These are phyloP conservation scores for Numenius arquata DNA, from an alignment of 2,113 vertebrate genomes.

Conservation along the genomic window DNA sequence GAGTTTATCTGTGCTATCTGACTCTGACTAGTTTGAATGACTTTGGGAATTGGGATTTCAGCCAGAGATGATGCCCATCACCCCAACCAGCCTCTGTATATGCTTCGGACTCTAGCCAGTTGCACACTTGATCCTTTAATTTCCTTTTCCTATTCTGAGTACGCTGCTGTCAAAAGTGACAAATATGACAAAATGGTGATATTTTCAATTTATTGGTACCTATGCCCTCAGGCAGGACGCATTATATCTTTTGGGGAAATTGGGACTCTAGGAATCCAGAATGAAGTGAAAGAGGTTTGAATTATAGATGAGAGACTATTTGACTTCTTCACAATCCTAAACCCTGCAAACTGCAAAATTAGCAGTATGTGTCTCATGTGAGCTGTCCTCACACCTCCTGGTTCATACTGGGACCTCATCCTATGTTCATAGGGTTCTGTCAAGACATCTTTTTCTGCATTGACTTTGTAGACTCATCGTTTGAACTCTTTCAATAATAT, in stretches of 20 bases:
- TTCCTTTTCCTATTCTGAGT: not conserved
- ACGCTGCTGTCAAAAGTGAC: not conserved
- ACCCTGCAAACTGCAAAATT: not conserved
- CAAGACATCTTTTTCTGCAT: not conserved
- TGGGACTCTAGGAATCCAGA: not conserved
- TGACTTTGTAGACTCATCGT: not conserved
- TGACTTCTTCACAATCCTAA: not conserved
- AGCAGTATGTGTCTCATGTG: not conserved
- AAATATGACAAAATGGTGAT: not conserved
- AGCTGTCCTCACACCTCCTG: not conserved
- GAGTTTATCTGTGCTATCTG: not conserved
- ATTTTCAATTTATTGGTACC: not conserved
- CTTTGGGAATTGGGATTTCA: not conserved
- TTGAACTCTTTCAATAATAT: not conserved
- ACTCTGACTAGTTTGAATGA: not conserved
- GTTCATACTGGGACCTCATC: not conserved
- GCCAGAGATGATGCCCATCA: not conserved
- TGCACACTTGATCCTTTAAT: not conserved
- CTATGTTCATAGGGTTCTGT: not conserved
- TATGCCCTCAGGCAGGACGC: not conserved
- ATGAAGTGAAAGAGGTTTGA: not conserved
- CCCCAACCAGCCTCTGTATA: not conserved
- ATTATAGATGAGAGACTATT: slow-evolving; percentile 2
- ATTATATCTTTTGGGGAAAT: not conserved
- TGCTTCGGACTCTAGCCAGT: not conserved